Base-by-base conservation (phyloP, 37 sponge, comb jelly and placozoan species). In the Sycon ciliatum region DNA sequence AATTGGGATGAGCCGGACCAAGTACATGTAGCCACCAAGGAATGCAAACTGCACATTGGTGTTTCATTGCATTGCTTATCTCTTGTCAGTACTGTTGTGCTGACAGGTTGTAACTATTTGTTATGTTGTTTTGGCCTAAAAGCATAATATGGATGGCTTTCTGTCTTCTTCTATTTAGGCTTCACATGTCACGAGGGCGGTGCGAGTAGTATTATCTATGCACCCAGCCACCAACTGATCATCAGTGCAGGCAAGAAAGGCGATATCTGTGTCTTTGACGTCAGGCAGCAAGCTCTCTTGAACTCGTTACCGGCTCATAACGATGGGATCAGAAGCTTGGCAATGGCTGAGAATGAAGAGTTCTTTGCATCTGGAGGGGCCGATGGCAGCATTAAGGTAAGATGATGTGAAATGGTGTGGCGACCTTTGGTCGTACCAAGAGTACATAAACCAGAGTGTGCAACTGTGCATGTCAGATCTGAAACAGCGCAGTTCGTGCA, bases 321-420 rank as follows among this genome's bases (percentile, higher is more conserved):
- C 34, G 77, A 77, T 32, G 75, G 84, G 6, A 65, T 95, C 35
- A 84, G 62, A 42, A 65, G 83, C 39, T 83, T 95, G 7, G 86
- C 64, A 24, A 57, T 95, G 11, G 81, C 85, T 67, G 81, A 82
- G 29, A 68, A 74, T 30, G 92, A 83, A 20, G 84, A 83, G 11
- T 86, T 81, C 68, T 86, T 87, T 76, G 81, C 88, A 29, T 85
- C 92, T 38, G 98, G 92, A 4, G 81, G 84, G 7, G 60, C 82
- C 28, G 89, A 91, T 74, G 98, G 98, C 13, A 82, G 84, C 3
- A 83, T 91, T 26, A 95, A 95, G 85, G 92, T 95, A n/a, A n/a
- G n/a, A n/a, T n/a, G n/a, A n/a, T n/a, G n/a, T n/a, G n/a, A n/a
- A n/a, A n/a, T n/a, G n/a, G n/a, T n/a, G n/a, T n/a, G n/a, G n/a